Evolutionary conservation across 23 tunicate species (phyloP), one percentile per base, ranked within the genome.

Genomic region (Trididemnum nubilum): DNA sequence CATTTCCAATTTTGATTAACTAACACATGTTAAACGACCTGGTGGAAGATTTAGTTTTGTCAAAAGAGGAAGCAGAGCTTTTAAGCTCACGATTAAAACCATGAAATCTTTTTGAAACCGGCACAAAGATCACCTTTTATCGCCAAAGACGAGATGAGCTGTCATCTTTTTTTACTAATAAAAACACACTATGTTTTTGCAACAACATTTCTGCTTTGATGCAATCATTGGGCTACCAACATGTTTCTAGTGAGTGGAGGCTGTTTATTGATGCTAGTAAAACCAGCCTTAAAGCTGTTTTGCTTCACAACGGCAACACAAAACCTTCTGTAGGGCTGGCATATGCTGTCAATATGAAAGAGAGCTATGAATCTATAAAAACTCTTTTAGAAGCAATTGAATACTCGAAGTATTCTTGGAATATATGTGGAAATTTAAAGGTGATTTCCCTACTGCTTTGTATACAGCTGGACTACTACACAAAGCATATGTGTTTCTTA

Each of bases 361-460:
- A 0, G 50, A 71, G 0, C 21, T 71, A 71, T 36, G 51, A 71
- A 35, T 35, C 77, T 35, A 71, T 33, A 25, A 71, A 71, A 71
- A 51, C 50, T 0, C 77, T 30, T 1, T 36, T 34, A 19, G 77
- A 71, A 71, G n/a, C 50, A 63, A 18, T 63, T 63, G 69, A 63
- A 63, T 63, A 21, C 50, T 71, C 24, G 51, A 71, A 34, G 77
- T 71, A 71, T 36, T 35, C 49, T 36, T 75, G 80, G 80, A 75
- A 75, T 27, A 60, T 78, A 7, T 57, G 84, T 30, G 73, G 57
- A 64, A 75, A 65, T 80, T 35, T 64, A 36, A 80, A 80, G 34
- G 76, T 80, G 38, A 65, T 80, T n/a, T 80, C 76, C 36, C 36
- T 80, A 35, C 76, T 80, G 15, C 37, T 80, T 36, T 58, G 74